Evolutionary conservation across 1,140 invertebrate genomes (phyloP).

Genomic region (Onthophagus taurus): DNA sequence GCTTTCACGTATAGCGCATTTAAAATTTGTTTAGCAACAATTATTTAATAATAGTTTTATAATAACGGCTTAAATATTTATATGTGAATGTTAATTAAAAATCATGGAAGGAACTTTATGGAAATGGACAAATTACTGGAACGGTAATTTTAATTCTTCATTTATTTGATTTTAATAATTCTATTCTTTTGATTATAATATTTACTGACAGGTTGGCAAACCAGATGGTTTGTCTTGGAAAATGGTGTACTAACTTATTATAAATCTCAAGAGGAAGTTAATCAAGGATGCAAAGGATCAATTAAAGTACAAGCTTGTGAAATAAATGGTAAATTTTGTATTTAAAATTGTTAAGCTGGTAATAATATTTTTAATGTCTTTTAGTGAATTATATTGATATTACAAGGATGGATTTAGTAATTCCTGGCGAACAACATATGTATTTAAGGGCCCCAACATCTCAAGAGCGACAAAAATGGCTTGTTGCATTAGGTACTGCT

Average conservation of each 20-base stretch:
- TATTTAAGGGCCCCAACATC: slow-evolving; percentile 65
- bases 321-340: slow-evolving; percentile 54
- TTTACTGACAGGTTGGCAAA: slow-evolving; percentile 64
- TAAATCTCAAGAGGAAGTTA: slow-evolving; percentile 72
- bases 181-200: slow-evolving; percentile 7
- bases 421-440: slow-evolving; percentile 73
- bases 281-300: slow-evolving; percentile 75
- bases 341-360: not conserved
- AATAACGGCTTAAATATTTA: too few species aligned
- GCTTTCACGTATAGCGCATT: too few species aligned
- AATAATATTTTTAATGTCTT: slow-evolving; percentile 24
- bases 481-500: slow-evolving; percentile 69
- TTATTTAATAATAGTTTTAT: too few species aligned
- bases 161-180: slow-evolving; percentile 4
- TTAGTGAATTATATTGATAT: slow-evolving; percentile 62
- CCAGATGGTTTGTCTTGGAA: slow-evolving; percentile 74
- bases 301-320: slow-evolving; percentile 74
- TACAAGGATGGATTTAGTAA: slow-evolving; percentile 64
- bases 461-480: slow-evolving; percentile 69
- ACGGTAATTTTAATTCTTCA: slow-evolving; percentile 53
- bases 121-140: slow-evolving; percentile 82
- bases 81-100: too few species aligned
- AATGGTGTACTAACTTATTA: slow-evolving; percentile 74
- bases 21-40: too few species aligned
- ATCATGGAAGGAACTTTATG: slow-evolving; percentile 64